Conservation (phyloP, 2,888 invertebrate species). For the Campopleginae sp. region DNA sequence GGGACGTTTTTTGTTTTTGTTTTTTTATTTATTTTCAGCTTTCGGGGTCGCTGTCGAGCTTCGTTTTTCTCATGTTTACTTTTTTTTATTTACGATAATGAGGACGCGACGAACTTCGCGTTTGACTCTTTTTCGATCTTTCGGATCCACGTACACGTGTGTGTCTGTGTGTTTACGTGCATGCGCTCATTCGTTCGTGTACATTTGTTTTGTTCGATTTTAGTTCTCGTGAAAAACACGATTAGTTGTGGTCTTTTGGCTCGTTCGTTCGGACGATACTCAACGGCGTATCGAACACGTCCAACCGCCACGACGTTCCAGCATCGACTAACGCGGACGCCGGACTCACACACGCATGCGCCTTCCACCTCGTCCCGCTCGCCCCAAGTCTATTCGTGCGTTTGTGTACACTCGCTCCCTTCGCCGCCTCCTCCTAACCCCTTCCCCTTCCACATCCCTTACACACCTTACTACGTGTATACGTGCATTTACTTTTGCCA, state of each 20-base stretch:
- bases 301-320: constrained; percentile 74
- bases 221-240: neutral
- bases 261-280: constrained; percentile 28
- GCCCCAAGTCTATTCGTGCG: neutral
- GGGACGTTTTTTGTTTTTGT: neutral
- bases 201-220: neutral
- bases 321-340: constrained; percentile 77
- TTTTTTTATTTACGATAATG: constrained; percentile 28
- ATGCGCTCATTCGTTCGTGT: neutral
- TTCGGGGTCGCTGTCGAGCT: neutral
- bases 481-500: constrained; percentile 15
- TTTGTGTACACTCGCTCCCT: neutral
- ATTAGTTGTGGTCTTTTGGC: constrained; percentile 32
- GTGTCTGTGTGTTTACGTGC: neutral
- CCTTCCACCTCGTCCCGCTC: constrained; percentile 6
- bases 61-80: constrained; percentile 10
- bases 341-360: constrained; percentile 70
- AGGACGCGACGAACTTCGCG: constrained; percentile 43
- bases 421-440: neutral
- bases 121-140: constrained; percentile 33
- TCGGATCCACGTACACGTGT: neutral
- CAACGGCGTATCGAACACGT: constrained; percentile 38
- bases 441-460: neutral
- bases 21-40: neutral
- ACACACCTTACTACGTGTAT: neutral